Evolutionary conservation across 2,797 vertebrate species (phyloP).

Genomic region (Phrynocephalus vlangalii): DNA sequence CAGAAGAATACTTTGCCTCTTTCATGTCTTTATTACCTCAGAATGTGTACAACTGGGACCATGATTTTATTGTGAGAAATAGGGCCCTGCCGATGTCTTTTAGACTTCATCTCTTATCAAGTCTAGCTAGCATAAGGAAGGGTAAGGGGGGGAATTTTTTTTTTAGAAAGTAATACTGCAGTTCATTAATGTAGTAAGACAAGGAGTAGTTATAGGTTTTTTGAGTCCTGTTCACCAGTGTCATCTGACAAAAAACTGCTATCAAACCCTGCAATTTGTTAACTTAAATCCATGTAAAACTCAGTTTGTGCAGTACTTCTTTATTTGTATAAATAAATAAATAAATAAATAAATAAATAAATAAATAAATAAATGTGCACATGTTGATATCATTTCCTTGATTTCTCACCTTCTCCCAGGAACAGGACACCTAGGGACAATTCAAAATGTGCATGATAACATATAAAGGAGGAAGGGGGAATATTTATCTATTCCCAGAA

Average conservation of each 20-base stretch:
- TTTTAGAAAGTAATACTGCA: neutral
- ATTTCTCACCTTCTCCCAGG: neutral
- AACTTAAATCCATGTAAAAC: neutral
- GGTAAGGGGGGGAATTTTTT: neutral
- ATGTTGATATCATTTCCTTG: neutral
- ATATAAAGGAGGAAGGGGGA: neutral
- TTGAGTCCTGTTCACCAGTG: neutral
- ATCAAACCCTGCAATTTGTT: neutral
- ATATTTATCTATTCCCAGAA: neutral
- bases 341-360: too few species aligned
- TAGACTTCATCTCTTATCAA: neutral
- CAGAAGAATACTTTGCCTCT: neutral
- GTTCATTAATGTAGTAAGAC: neutral
- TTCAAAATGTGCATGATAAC: neutral
- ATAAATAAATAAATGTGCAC: too few species aligned
- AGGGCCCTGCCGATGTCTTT: neutral
- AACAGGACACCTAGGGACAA: neutral
- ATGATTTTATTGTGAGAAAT: neutral
- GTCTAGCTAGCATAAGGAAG: neutral
- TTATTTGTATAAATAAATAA: too few species aligned
- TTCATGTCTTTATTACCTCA: neutral
- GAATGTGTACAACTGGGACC: neutral
- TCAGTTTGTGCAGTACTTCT: neutral
- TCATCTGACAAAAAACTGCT: neutral
- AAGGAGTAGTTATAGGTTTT: neutral